phyloP scores from a whole-genome alignment of 2,797 vertebrate genomes.

The Molossus alvarezi region DNA sequence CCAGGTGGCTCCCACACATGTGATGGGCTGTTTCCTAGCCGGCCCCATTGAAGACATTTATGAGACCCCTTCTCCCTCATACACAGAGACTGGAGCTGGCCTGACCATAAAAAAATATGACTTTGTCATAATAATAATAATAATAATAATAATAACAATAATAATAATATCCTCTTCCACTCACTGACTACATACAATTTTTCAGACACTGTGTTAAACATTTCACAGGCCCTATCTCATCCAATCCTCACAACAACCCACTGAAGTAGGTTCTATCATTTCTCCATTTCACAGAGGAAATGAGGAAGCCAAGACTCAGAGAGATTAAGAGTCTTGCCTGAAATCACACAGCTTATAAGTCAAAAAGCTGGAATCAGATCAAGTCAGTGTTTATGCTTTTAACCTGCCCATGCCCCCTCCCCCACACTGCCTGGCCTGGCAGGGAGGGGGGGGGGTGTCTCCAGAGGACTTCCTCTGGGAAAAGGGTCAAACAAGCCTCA shows the following conservation, averaged over 20 bases:
- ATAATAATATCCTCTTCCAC: background rate
- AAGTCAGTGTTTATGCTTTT: background rate
- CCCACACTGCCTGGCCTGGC: background rate
- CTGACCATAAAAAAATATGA: background rate
- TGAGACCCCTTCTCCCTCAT: background rate
- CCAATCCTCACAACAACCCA: background rate
- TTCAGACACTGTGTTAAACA: background rate
- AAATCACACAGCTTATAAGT: background rate
- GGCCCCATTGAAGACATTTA: background rate
- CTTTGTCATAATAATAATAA: background rate
- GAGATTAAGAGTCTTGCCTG: background rate
- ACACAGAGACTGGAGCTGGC: background rate
- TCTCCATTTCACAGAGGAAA: background rate
- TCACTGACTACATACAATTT: too few species aligned
- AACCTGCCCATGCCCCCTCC: background rate
- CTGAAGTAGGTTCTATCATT: background rate
- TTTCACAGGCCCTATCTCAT: rapidly evolving
- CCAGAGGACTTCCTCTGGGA: background rate
- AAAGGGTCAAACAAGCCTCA: background rate
- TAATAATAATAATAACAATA: background rate
- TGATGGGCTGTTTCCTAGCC: background rate
- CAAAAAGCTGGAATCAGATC: background rate
- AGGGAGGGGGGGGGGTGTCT: background rate
- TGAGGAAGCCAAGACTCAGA: background rate
- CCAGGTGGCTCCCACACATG: background rate